A percentile compares a stretch with the other conserved stretches of the same genome.
Conservation (phyloP, 2,113 vertebrate species). For the Willisornis vidua region DNA sequence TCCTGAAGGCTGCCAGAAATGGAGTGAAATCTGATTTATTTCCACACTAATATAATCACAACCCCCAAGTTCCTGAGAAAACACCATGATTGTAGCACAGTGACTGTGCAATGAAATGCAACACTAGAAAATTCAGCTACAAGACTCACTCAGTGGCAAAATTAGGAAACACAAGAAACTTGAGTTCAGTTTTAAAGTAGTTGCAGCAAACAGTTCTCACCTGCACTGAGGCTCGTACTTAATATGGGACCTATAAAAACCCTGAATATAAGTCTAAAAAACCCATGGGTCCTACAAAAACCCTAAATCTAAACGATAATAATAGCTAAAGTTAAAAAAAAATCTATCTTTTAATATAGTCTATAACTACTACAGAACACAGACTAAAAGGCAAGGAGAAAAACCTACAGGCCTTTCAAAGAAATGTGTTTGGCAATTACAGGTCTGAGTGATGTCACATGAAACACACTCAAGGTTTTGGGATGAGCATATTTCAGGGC, state of each 20-base stretch:
- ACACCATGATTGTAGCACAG: too few relatives aligned
- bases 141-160: background rate
- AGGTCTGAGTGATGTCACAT: too few relatives aligned
- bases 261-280: background rate
- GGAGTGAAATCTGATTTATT: too few relatives aligned
- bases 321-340: background rate
- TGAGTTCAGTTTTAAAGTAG: background rate
- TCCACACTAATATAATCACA: too few relatives aligned
- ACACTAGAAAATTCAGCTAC: background rate
- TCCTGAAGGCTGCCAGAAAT: too few relatives aligned
- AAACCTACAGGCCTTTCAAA: background rate
- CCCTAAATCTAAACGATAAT: background rate
- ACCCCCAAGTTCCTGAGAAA: too few relatives aligned
- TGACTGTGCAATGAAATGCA: background rate
- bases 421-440: rapidly evolving
- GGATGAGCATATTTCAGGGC: rapidly evolving
- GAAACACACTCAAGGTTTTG: background rate
- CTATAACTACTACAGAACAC: background rate
- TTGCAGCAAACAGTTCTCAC: background rate
- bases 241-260: background rate
- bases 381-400: background rate
- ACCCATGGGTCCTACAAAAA: background rate
- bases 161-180: background rate
- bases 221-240: background rate
- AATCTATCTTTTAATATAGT: background rate